phyloP scores from a whole-genome alignment of 2,888 invertebrate genomes.

The Leptothorax acervorum region DNA sequence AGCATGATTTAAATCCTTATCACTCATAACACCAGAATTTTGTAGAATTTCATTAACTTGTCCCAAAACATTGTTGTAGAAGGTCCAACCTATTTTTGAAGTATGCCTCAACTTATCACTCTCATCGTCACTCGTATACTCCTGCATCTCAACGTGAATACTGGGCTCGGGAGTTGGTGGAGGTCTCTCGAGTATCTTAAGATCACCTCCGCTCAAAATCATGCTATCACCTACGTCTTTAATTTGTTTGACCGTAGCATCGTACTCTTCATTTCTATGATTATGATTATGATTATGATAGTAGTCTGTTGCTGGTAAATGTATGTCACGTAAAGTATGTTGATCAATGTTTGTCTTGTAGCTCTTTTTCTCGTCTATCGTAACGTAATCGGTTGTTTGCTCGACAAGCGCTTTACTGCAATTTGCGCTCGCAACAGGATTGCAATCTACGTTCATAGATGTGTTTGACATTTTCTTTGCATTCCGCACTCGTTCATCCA shows the following conservation, averaged over 20 bases:
- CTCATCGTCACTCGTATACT: conserved; percentile 83
- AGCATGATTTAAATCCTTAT: conserved; percentile 59
- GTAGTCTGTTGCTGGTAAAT: conserved; percentile 23
- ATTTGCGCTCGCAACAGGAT: not conserved
- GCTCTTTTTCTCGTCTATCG: not conserved
- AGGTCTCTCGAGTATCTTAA: conserved; percentile 78
- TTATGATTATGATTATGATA: conserved; percentile 41
- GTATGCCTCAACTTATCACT: conserved; percentile 86
- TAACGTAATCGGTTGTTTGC: not conserved
- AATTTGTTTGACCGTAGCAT: conserved; percentile 11
- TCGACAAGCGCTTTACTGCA: not conserved
- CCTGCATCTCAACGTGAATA: conserved; percentile 87
- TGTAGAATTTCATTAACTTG: conserved; percentile 87
- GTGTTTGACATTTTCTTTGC: not conserved
- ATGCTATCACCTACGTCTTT: conserved; percentile 67
- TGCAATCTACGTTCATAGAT: not conserved
- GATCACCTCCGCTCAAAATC: conserved; percentile 76
- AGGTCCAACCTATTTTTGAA: conserved; percentile 89
- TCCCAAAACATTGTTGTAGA: conserved; percentile 90
- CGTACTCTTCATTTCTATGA: conserved; percentile 31
- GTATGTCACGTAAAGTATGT: not conserved
- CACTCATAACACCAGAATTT: conserved; percentile 82
- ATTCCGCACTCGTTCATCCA: not conserved
- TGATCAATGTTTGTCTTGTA: not conserved
- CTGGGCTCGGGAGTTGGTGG: conserved; percentile 86